These are phyloP conservation scores for Acheta domesticus DNA, from an alignment of 2,888 invertebrate genomes.

Conservation along the genomic window DNA sequence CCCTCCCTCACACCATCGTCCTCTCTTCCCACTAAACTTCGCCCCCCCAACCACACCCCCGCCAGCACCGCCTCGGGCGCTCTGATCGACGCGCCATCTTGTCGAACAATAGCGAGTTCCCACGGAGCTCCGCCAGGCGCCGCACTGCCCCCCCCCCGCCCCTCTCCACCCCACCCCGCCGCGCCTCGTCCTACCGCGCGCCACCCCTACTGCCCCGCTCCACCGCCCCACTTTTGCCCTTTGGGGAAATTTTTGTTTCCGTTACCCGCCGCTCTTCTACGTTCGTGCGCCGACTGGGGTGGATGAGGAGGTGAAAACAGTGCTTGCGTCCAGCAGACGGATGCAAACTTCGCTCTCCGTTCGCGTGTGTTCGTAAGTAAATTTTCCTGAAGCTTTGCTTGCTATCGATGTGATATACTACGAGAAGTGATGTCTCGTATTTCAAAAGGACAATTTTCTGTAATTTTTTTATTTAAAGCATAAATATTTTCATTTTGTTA, in stretches of 20 bases:
- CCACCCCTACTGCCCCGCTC: neutral
- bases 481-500: no score
- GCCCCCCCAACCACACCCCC: neutral
- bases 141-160: neutral
- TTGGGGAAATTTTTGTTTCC: neutral
- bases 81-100: conserved; percentile 3
- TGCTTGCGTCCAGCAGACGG: no score
- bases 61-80: neutral
- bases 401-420: no score
- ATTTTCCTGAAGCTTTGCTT: no score
- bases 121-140: neutral
- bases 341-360: no score
- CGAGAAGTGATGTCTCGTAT: no score
- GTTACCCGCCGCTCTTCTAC: no score
- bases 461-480: no score
- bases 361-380: no score
- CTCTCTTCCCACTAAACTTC: neutral
- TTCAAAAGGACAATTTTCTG: no score
- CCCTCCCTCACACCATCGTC: neutral
- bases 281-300: no score
- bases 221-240: neutral
- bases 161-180: neutral
- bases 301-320: no score
- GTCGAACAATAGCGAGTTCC: neutral
- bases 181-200: neutral